A percentile compares a stretch with the other conserved stretches of the same genome.
These are phyloP conservation scores for human (Homo sapiens) DNA, from an alignment of 2,113 vertebrate genomes.

Conservation along the genomic window GRCh38 chrX:73072001-73072500, in stretches of 20 bases:
- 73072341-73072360: background rate
- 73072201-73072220: background rate
- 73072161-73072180: background rate
- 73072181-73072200: background rate
- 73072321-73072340: background rate
- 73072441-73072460: background rate
- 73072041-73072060: background rate
- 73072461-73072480: background rate
- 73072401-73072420: background rate
- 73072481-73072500: background rate
- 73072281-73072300: background rate
- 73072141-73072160: background rate
- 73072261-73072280: background rate
- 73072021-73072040: background rate
- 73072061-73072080: background rate
- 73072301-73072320: background rate
- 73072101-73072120: background rate
- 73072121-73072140: background rate
- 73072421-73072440: background rate
- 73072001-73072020: background rate
- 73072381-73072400: background rate
- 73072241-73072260: background rate
- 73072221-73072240: background rate
- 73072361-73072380: background rate
- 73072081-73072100: background rate